Evolutionary conservation across 2,797 vertebrate species (phyloP).

Genomic region (Loriculus beryllinus): DNA sequence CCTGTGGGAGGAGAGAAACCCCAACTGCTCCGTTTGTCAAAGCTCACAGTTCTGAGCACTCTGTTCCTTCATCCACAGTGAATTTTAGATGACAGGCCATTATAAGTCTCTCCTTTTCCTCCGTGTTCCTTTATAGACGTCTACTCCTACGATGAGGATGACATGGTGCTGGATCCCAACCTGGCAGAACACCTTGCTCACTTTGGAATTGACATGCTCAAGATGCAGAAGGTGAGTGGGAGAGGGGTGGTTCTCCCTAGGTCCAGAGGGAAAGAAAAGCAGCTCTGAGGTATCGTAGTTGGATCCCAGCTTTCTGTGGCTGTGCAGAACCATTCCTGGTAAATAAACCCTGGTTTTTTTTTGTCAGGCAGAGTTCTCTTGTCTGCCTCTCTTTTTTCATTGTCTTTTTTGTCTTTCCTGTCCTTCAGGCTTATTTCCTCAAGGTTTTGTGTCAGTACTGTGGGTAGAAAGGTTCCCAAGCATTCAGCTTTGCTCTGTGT

Average conservation of each 20-base stretch:
- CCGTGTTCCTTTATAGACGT: constrained; percentile 77
- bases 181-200: constrained; percentile 93
- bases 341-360: not conserved
- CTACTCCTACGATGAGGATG: constrained; percentile 97
- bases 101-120: not conserved
- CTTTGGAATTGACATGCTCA: constrained; percentile 98
- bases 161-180: constrained; percentile 96
- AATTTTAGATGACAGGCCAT: not conserved
- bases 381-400: not conserved
- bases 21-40: not conserved
- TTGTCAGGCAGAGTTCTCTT: not conserved
- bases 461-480: not conserved
- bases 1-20: not conserved
- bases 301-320: not conserved
- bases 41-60: not conserved
- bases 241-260: not conserved
- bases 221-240: constrained; percentile 93
- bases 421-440: not conserved
- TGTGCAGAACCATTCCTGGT: not conserved
- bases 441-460: not conserved
- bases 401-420: not conserved
- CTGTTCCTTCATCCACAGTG: not conserved
- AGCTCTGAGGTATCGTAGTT: not conserved
- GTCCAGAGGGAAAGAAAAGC: not conserved
- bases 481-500: not conserved